Evolutionary conservation across 1,140 invertebrate species (phyloP).

Genomic region (Nylanderia fulva): DNA sequence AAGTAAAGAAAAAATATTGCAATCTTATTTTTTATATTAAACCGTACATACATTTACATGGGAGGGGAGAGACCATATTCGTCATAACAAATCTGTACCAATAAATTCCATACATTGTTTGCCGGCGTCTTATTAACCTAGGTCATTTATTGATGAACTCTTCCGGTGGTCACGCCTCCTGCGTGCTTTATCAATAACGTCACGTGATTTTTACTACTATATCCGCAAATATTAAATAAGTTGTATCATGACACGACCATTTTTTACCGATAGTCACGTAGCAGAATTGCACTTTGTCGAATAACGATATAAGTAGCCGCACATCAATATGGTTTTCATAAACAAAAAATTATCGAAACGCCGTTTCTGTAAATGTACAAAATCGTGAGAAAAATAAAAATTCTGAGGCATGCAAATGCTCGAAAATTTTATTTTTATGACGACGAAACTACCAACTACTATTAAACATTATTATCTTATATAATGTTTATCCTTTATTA

Average conservation of each 20-base stretch:
- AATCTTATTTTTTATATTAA: background rate
- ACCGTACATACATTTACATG: background rate
- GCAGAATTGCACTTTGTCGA: constrained; percentile 7
- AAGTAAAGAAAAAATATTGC: background rate
- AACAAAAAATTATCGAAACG: background rate
- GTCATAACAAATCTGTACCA: background rate
- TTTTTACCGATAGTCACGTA: constrained; percentile 22
- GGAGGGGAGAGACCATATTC: background rate
- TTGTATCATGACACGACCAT: background rate
- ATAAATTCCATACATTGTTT: constrained; percentile 15
- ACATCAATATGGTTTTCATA: background rate
- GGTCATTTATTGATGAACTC: constrained; percentile 18
- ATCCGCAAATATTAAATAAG: background rate
- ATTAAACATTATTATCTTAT: background rate
- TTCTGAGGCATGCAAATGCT: background rate
- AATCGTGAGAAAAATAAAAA: background rate
- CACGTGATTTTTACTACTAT: constrained; percentile 11
- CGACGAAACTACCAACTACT: background rate
- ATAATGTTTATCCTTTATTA: no score
- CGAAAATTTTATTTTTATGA: background rate
- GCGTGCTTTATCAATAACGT: constrained; percentile 19
- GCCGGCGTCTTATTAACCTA: constrained; percentile 15
- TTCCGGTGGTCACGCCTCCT: background rate
- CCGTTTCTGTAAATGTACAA: background rate
- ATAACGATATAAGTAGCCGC: background rate